Conservation (phyloP, 2,888 invertebrate species). For the Agrypnus murinus region DNA sequence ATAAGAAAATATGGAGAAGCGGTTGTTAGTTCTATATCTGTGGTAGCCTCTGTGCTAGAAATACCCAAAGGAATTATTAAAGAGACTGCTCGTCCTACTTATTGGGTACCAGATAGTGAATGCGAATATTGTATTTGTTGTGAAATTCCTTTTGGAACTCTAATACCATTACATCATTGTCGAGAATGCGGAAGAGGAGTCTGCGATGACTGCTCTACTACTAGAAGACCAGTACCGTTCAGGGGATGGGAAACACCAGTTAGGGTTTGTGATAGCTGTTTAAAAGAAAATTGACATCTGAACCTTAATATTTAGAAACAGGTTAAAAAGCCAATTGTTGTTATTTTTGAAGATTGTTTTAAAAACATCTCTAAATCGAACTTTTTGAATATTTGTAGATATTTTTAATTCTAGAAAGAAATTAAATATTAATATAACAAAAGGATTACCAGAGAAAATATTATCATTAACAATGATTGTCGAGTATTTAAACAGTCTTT, state of each 20-base stretch:
- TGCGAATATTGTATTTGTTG: constrained; percentile 81
- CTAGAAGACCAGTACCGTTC: constrained; percentile 80
- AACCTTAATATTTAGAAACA: constrained; percentile 6
- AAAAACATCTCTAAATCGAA: neutral
- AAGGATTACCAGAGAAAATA: too few relatives aligned
- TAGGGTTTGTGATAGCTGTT: constrained; percentile 83
- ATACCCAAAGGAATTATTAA: constrained; percentile 87
- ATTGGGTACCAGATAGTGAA: constrained; percentile 87
- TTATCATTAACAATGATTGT: constrained; percentile 19
- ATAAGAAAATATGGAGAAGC: constrained; percentile 81
- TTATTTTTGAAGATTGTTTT: neutral
- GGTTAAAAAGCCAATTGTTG: neutral
- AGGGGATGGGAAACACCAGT: constrained; percentile 83
- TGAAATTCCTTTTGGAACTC: constrained; percentile 74
- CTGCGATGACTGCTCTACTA: constrained; percentile 76
- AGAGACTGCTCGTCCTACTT: constrained; percentile 83
- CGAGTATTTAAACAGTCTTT: neutral
- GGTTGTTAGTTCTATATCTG: constrained; percentile 81
- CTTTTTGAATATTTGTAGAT: neutral
- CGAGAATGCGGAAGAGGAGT: constrained; percentile 83
- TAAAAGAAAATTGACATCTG: constrained; percentile 50
- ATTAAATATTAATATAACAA: neutral
- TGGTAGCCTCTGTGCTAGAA: constrained; percentile 81
- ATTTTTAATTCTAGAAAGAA: neutral
- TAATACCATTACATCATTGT: constrained; percentile 78